phyloP scores from a whole-genome alignment of 2,113 vertebrate genomes.

The Promerops cafer region DNA sequence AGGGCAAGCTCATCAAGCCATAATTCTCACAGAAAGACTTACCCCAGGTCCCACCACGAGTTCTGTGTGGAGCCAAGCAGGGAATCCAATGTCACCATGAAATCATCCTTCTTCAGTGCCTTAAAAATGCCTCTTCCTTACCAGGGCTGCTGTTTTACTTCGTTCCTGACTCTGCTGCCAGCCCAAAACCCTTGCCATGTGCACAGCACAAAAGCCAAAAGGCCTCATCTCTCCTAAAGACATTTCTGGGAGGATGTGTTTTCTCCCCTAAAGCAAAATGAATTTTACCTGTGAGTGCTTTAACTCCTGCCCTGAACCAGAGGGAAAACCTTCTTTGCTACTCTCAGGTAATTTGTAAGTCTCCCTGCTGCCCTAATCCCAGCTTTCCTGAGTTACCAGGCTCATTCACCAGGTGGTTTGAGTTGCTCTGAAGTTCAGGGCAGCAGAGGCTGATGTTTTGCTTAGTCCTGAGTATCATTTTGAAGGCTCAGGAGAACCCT shows the following conservation, averaged over 20 bases:
- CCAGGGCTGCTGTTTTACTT: neutral
- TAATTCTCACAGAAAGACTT: neutral
- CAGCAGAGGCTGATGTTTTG: neutral
- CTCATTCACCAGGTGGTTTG: neutral
- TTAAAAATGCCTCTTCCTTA: neutral
- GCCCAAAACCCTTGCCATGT: no score
- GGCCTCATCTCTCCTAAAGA: neutral
- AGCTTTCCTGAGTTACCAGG: neutral
- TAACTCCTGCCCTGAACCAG: neutral
- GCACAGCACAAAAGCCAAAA: neutral
- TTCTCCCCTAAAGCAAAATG: neutral
- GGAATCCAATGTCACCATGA: rapidly evolving
- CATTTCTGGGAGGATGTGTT: rapidly evolving
- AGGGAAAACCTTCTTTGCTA: neutral
- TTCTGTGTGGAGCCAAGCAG: neutral
- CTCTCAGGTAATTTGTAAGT: neutral
- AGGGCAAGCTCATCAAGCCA: neutral
- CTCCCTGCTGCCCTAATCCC: neutral
- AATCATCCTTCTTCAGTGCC: neutral
- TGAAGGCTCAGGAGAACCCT: neutral
- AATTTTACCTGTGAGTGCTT: neutral
- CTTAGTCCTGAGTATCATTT: neutral
- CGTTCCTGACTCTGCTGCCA: neutral
- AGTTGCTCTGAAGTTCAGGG: neutral
- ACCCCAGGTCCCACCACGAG: rapidly evolving